Base-by-base conservation (phyloP, 2,888 invertebrate genomes). In the Tupiocoris notatus region DNA sequence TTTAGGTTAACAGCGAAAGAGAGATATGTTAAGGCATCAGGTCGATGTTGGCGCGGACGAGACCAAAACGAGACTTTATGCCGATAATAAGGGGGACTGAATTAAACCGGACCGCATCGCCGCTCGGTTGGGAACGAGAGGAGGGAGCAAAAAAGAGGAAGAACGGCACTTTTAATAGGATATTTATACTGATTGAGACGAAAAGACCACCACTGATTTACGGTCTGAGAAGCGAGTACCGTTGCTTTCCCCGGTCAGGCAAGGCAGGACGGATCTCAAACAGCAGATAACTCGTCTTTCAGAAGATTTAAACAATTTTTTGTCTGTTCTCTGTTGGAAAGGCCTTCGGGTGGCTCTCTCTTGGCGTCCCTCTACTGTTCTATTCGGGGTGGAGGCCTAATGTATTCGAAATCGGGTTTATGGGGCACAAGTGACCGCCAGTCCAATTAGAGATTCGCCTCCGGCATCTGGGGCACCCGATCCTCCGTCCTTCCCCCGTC, bases 181-280 rank as follows among this genome's bases (percentile, higher is more conserved):
- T 39, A 39, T 39, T 39, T 39, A 39, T 39, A 39, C 39, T 39
- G 39, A 39, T 39, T 39, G 39, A 39, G 39, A 39, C 39, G 39
- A 39, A 39, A 39, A 39, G 39, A 39, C 39, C 39, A 39, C 6
- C 39, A 39, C 65, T 65, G 65, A 65, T 65, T 65, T 65, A 65
- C 65, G 25, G 54, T 24, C 18, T 39, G 65, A 65, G 65, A n/a
- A 65, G 65, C 65, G 25, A 65, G 65, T 65, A 65, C 65, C 65
- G 65, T 65, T 65, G 65, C 39, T 65, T 39, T 17, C 65, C 65
- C 65, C 54, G 23, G 65, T 65, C 65, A 39, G 65, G n/a, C 39
- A n/a, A 25, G 18, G 18, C 39, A 39, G 39, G 65, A 39, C 65
- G 39, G 39, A 39, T 39, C 39, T 39, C 39, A 3, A 39, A 39